A percentile compares a stretch with the other conserved stretches of the same genome.
These are phyloP conservation scores for Spinibarbus caldwelli DNA, from an alignment of 2,797 vertebrate genomes.

Conservation along the genomic window DNA sequence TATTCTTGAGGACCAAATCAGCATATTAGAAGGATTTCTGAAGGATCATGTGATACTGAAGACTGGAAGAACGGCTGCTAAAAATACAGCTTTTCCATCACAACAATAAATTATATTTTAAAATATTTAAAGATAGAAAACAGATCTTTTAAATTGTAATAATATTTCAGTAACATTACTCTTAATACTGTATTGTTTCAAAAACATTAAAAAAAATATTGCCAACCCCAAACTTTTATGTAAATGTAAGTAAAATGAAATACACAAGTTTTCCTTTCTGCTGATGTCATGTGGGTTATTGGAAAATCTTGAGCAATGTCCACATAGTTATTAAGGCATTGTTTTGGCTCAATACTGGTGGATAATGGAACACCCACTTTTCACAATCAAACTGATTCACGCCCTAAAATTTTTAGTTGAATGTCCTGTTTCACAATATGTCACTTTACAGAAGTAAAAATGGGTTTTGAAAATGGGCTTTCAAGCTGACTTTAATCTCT, in stretches of 20 bases:
- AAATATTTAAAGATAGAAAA: background rate
- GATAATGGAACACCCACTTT: background rate
- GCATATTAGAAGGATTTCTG: background rate
- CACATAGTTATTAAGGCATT: background rate
- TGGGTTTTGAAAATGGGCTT: background rate
- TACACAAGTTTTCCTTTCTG: background rate
- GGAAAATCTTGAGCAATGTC: background rate
- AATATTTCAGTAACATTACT: background rate
- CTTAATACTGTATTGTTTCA: background rate
- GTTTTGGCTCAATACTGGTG: background rate
- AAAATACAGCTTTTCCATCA: background rate
- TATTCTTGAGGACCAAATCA: background rate
- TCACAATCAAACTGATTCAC: background rate
- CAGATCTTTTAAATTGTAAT: background rate
- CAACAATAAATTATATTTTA: background rate
- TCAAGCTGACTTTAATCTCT: background rate
- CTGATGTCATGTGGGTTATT: background rate
- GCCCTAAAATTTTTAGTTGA: background rate
- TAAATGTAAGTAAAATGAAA: background rate
- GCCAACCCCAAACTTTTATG: background rate
- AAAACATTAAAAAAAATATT: background rate
- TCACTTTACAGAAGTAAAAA: background rate
- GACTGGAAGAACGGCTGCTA: background rate
- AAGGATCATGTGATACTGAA: background rate
- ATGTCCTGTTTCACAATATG: background rate